Conservation (phyloP, 1,140 invertebrate genomes). For the Neodiprion fabricii region DNA sequence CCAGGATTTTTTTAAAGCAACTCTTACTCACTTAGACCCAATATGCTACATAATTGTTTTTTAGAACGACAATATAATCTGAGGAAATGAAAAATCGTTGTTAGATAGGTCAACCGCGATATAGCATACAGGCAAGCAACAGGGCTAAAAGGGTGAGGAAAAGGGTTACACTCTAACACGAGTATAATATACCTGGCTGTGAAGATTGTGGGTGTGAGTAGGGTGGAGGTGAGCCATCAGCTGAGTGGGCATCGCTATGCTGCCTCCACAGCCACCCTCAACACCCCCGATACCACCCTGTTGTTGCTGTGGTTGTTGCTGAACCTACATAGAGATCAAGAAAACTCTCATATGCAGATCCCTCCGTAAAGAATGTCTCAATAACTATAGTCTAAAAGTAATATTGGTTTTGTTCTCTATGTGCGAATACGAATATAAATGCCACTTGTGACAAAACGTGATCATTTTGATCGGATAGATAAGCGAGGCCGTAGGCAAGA, state of each 20-base stretch:
- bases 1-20: no score
- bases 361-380: constrained; percentile 31
- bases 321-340: constrained; percentile 46
- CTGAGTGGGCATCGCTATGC: constrained; percentile 50
- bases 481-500: no score
- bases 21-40: no score
- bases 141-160: not conserved
- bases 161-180: not conserved
- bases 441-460: no score
- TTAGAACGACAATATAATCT: no score
- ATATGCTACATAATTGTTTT: no score
- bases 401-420: no score
- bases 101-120: no score
- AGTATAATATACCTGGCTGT: constrained; percentile 42
- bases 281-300: constrained; percentile 40
- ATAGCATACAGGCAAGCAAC: not conserved
- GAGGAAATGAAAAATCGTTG: no score
- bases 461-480: no score
- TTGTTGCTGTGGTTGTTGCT: constrained; percentile 57
- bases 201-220: constrained; percentile 48
- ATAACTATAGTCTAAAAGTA: constrained; percentile 38
- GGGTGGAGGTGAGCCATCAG: constrained; percentile 58
- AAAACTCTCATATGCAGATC: constrained; percentile 3
- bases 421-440: no score
- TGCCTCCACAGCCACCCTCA: constrained; percentile 42